These are phyloP conservation scores for Ardeotis arabs DNA, from an alignment of 2,113 vertebrate species.

Conservation along the genomic window DNA sequence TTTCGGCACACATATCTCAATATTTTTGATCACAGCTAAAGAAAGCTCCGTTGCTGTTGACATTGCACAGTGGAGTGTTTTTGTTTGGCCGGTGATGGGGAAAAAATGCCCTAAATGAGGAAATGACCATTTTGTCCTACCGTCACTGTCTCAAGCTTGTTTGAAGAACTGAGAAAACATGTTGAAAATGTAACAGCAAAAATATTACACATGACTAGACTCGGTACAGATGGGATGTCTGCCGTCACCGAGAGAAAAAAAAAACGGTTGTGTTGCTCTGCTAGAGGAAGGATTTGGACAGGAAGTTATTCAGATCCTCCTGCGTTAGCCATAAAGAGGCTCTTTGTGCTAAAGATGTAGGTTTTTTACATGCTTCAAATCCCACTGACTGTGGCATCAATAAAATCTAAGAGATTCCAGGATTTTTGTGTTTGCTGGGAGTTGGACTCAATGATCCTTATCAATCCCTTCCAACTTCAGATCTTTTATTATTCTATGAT, in stretches of 20 bases:
- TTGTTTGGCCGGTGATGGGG: background rate
- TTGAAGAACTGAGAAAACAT: conserved; percentile 18
- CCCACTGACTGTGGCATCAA: background rate
- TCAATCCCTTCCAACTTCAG: background rate
- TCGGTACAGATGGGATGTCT: conserved; percentile 10
- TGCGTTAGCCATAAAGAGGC: background rate
- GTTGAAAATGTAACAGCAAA: conserved; percentile 7
- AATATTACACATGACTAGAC: conserved; percentile 11
- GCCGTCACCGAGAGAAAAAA: background rate
- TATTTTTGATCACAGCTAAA: conserved; percentile 6
- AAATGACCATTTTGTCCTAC: conserved; percentile 34
- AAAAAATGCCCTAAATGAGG: background rate
- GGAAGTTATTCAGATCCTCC: background rate
- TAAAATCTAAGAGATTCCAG: background rate
- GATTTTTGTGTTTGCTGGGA: background rate
- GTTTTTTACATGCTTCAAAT: background rate
- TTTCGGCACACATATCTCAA: background rate
- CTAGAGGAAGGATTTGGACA: background rate
- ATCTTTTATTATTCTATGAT: background rate
- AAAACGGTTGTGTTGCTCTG: background rate
- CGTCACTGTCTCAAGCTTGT: background rate
- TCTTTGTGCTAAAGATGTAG: background rate
- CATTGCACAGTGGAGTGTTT: background rate
- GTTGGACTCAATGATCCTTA: background rate
- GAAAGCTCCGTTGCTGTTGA: conserved; percentile 1